Conservation (phyloP, 2,113 vertebrate species). For the Capreolus pygargus region DNA sequence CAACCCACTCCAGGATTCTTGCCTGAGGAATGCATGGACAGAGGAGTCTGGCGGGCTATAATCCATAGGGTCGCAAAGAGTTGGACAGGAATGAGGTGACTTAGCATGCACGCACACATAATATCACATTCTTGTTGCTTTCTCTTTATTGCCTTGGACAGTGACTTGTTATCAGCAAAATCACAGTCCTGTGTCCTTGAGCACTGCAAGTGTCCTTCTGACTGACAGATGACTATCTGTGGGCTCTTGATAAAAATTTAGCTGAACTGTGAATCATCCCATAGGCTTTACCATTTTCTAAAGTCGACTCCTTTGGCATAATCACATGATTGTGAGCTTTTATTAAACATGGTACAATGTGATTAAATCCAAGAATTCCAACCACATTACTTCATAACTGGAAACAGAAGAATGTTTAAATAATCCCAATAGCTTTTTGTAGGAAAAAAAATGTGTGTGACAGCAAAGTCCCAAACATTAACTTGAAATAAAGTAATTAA, state of each 20-base stretch:
- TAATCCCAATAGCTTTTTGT: background rate
- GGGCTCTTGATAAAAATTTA: background rate
- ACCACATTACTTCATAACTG: background rate
- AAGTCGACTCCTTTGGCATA: background rate
- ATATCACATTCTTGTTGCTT: background rate
- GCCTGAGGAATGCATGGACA: background rate
- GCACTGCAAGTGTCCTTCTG: background rate
- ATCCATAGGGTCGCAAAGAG: background rate
- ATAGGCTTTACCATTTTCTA: background rate
- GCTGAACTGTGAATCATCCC: background rate
- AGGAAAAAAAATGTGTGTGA: background rate
- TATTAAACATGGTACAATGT: background rate
- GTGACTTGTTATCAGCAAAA: background rate
- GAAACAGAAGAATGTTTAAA: background rate
- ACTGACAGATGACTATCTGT: background rate
- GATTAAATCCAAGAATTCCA: slow-evolving; percentile 15
- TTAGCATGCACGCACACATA: background rate
- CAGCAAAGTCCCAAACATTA: background rate
- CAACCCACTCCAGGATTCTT: background rate
- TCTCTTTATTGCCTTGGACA: background rate
- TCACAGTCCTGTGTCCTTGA: background rate
- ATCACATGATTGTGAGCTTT: background rate
- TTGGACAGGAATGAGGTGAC: background rate
- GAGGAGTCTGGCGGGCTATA: background rate
- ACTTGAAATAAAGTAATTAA: slow-evolving; percentile 9